Evolutionary conservation across 2,113 vertebrate genomes (phyloP), one percentile per base, ranked within the genome.

Genomic region (Carettochelys insculpta): DNA sequence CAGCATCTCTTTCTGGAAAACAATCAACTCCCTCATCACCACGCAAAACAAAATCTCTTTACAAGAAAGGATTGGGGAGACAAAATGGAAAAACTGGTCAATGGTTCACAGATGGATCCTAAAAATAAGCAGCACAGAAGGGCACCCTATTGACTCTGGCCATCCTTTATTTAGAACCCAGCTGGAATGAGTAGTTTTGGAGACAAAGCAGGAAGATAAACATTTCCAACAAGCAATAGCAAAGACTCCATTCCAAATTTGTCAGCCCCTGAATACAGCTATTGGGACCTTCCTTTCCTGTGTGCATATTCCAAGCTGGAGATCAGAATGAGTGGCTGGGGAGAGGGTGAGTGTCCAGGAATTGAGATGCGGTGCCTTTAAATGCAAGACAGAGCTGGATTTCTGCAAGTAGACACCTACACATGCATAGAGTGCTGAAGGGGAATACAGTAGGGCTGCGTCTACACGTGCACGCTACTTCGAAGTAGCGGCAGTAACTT

Each of bases 91-190:
- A 98, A 97, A 92, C 83, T 90, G 92, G 89, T 94, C 82, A 65
- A 11, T 94, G 94, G 96, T 94, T 97, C 94, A 96, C 27, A 85
- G 93, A 94, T 5, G 83, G 65, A 92, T 85, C 92, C 96, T 97
- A 97, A 97, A 97, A 98, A 97, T 97, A 97, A 56, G 80, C 92
- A 83, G 84, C n/a, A n/a, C n/a, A n/a, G n/a, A n/a, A n/a, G n/a
- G n/a, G n/a, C n/a, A n/a, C n/a, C n/a, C n/a, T n/a, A n/a, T n/a
- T n/a, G n/a, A n/a, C n/a, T n/a, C n/a, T n/a, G n/a, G n/a, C 89
- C 95, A 96, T 97, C 97, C 92, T 97, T 96, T 80, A 83, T 87
- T 94, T 95, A 93, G 54, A 91, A 91, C 84, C 94, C 96, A 97
- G 95, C 91, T 93, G 94, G 93, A 96, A 96, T 85, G 90, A 96